Evolutionary conservation across 2,888 invertebrate genomes (phyloP).

Genomic region (Matsumyia berberina): DNA sequence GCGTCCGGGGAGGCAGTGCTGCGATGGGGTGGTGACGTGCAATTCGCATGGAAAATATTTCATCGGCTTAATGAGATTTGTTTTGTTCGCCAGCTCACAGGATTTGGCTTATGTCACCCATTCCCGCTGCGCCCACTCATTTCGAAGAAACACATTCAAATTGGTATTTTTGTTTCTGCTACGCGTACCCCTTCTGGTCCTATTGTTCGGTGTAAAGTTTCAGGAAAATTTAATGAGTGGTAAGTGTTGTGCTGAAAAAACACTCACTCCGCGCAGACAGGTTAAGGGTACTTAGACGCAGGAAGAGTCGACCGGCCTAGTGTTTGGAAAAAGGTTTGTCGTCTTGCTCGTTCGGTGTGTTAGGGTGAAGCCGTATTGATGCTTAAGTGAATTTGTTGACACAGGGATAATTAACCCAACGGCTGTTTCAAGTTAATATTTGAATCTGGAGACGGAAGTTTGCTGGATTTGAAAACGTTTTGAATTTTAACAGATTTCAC

Average conservation of each 20-base stretch:
- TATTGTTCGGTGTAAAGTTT: conserved; percentile 46
- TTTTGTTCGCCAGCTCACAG: conserved; percentile 57
- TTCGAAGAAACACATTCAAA: conserved; percentile 43
- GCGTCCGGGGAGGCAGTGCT: background rate
- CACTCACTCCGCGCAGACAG: conserved; percentile 12
- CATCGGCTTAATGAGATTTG: conserved; percentile 71
- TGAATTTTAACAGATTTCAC: too few species aligned
- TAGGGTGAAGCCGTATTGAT: conserved; percentile 60
- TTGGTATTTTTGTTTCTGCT: conserved; percentile 38
- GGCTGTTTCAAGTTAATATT: conserved; percentile 39
- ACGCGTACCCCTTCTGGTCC: background rate
- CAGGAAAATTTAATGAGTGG: conserved; percentile 64
- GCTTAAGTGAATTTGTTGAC: conserved; percentile 51
- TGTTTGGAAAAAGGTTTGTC: conserved; percentile 26
- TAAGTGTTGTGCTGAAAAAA: conserved; percentile 32
- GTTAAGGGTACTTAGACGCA: conserved; percentile 28
- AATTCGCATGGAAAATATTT: conserved; percentile 55
- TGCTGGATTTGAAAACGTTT: conserved; percentile 10
- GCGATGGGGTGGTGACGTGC: conserved; percentile 6
- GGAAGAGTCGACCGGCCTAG: background rate
- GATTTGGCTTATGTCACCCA: conserved; percentile 41
- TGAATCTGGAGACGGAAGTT: conserved; percentile 8
- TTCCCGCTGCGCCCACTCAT: conserved; percentile 14
- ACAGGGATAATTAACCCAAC: conserved; percentile 60
- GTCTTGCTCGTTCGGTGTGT: background rate